These are phyloP conservation scores for Rhegmatorhina hoffmannsi DNA, from an alignment of 2,113 vertebrate species.

Conservation along the genomic window DNA sequence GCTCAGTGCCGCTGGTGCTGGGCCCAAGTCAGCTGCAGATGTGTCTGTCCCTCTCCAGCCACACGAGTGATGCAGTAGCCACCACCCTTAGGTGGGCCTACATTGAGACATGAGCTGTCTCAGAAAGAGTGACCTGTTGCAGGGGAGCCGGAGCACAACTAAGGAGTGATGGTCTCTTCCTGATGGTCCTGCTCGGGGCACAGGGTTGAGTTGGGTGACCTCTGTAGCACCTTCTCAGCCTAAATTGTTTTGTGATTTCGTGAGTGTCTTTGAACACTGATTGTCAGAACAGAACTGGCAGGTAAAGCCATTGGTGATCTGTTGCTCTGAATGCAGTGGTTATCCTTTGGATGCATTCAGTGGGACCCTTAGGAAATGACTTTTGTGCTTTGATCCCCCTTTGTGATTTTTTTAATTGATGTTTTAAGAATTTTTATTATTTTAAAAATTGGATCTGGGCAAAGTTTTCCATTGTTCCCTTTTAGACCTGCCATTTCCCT, in stretches of 20 bases:
- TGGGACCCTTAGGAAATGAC: background rate
- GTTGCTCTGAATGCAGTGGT: background rate
- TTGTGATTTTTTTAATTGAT: background rate
- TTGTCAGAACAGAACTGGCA: background rate
- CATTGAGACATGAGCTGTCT: background rate
- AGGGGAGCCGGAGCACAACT: background rate
- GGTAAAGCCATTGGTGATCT: background rate
- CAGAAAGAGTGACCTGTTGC: background rate
- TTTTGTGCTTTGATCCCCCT: background rate
- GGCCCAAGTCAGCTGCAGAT: background rate
- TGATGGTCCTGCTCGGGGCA: background rate
- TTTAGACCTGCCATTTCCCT: background rate
- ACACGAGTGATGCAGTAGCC: fast-evolving
- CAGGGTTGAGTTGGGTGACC: background rate
- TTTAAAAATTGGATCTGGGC: background rate
- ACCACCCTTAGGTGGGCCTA: background rate
- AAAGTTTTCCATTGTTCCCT: background rate
- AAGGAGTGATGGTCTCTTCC: background rate
- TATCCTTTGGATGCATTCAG: background rate
- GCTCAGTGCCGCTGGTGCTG: background rate
- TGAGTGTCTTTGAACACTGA: background rate
- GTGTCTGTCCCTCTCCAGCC: background rate
- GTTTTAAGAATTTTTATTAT: background rate
- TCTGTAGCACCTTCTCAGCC: background rate
- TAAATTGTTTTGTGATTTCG: background rate